Evolutionary conservation across 2,113 vertebrate genomes (phyloP).

Genomic region (Stigmatopora nigra): DNA sequence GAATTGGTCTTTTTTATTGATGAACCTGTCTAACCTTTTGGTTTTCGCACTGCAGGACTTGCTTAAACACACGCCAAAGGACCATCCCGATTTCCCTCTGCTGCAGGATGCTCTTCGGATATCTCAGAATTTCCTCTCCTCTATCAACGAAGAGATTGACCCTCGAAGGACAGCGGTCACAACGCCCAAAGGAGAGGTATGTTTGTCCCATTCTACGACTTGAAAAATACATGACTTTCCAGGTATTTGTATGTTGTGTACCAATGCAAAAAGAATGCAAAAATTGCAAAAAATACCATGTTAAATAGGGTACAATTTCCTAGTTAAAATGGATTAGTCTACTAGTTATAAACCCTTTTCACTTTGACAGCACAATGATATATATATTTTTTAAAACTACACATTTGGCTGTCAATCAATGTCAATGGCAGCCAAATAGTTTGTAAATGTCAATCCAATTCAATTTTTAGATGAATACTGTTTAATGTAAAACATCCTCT

Average conservation of each 20-base stretch:
- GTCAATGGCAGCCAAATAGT: too few species aligned
- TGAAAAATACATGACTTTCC: not conserved
- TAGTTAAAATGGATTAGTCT: not conserved
- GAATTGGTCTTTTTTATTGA: not conserved
- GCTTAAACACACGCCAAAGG: conserved; percentile 91
- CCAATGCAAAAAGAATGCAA: too few species aligned
- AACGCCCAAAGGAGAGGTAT: conserved; percentile 94
- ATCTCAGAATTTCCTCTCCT: conserved; percentile 97
- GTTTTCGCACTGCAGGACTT: conserved; percentile 74
- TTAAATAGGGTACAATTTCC: too few species aligned
- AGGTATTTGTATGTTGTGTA: too few species aligned
- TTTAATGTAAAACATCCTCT: too few species aligned
- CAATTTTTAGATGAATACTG: too few species aligned
- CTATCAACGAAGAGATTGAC: conserved; percentile 96
- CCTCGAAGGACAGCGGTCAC: conserved; percentile 90
- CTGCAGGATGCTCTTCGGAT: conserved; percentile 94
- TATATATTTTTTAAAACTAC: too few species aligned
- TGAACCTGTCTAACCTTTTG: conserved; percentile 11
- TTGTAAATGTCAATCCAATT: too few species aligned
- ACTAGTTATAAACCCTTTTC: too few species aligned
- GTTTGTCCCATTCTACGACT: conserved; percentile 19
- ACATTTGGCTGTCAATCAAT: too few species aligned
- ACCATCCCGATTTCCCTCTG: conserved; percentile 93
- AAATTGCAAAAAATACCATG: too few species aligned
- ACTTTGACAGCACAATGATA: not conserved